phyloP scores from a whole-genome alignment of 2,113 vertebrate genomes.

The Ophthalmolycus amberensis region DNA sequence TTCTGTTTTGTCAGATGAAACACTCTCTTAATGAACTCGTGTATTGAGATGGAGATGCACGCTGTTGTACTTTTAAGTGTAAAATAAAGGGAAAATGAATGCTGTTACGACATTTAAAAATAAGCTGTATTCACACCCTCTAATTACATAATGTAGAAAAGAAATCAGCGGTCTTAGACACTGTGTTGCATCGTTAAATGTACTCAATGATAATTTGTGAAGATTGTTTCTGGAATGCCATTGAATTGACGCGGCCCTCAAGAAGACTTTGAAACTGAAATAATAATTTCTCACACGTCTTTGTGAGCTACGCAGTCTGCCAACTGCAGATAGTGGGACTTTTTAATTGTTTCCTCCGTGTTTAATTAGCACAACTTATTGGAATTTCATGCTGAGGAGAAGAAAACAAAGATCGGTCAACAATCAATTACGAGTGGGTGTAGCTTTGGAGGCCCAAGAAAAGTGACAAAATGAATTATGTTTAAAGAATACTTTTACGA shows the following conservation, averaged over 20 bases:
- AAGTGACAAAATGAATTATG: slow-evolving; percentile 13
- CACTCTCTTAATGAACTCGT: slow-evolving; percentile 1
- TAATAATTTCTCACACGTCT: slow-evolving; percentile 61
- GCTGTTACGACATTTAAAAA: slow-evolving; percentile 20
- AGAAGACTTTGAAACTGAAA: slow-evolving; percentile 65
- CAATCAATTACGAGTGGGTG: slow-evolving; percentile 51
- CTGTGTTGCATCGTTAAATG: slow-evolving; percentile 14
- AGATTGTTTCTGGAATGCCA: slow-evolving; percentile 10
- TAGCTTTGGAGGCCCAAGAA: slow-evolving; percentile 15
- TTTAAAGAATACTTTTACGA: not conserved
- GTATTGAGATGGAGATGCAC: slow-evolving; percentile 2
- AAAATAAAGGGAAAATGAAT: slow-evolving; percentile 35
- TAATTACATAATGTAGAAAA: slow-evolving; percentile 24
- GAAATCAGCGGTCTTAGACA: not conserved
- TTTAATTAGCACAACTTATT: slow-evolving; percentile 78
- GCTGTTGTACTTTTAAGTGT: slow-evolving; percentile 2
- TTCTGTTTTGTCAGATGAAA: slow-evolving; percentile 18
- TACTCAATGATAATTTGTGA: slow-evolving; percentile 28
- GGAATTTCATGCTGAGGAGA: slow-evolving; percentile 60
- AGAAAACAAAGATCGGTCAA: slow-evolving; percentile 63
- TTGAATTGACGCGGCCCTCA: slow-evolving; percentile 15
- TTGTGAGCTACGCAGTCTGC: slow-evolving; percentile 63
- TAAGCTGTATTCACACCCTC: slow-evolving; percentile 14
- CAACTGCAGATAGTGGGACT: slow-evolving; percentile 68
- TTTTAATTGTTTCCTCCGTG: slow-evolving; percentile 77